Conservation (phyloP, 1,140 invertebrate genomes). For the Callitettix versicolor region DNA sequence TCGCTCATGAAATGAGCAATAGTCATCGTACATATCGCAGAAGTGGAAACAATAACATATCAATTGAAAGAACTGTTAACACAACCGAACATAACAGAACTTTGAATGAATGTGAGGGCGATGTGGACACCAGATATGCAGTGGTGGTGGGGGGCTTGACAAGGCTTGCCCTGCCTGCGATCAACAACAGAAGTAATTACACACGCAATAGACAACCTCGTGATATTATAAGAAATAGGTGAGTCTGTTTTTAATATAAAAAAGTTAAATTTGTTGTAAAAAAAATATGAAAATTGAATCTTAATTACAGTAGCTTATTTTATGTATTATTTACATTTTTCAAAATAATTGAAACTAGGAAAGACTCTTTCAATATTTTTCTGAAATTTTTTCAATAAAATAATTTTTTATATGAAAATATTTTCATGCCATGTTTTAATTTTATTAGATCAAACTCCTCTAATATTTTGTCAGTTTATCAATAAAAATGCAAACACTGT, state of each 20-base stretch:
- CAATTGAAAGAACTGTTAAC: conserved; percentile 13
- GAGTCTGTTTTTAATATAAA: neutral
- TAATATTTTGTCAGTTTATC: no score
- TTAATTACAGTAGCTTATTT: no score
- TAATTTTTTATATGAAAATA: no score
- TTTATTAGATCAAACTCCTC: no score
- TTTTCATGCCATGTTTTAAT: no score
- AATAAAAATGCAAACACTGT: no score
- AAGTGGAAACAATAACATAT: conserved; percentile 20
- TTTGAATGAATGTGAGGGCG: conserved; percentile 3
- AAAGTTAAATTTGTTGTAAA: no score
- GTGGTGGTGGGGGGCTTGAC: conserved; percentile 16
- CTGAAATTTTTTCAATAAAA: no score
- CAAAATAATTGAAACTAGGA: no score
- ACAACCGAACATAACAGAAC: neutral
- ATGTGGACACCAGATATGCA: neutral
- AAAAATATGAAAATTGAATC: no score
- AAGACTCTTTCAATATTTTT: no score
- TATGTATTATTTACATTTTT: no score
- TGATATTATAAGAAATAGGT: conserved; percentile 19
- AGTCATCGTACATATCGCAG: conserved; percentile 21
- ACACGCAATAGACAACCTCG: conserved; percentile 15
- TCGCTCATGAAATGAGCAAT: conserved; percentile 20
- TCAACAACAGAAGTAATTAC: conserved; percentile 16
- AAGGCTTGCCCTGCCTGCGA: conserved; percentile 11